A percentile compares a stretch with the other conserved stretches of the same genome.
phyloP scores from a whole-genome alignment of 2,888 invertebrate species.

The Latrodectus hesperus region DNA sequence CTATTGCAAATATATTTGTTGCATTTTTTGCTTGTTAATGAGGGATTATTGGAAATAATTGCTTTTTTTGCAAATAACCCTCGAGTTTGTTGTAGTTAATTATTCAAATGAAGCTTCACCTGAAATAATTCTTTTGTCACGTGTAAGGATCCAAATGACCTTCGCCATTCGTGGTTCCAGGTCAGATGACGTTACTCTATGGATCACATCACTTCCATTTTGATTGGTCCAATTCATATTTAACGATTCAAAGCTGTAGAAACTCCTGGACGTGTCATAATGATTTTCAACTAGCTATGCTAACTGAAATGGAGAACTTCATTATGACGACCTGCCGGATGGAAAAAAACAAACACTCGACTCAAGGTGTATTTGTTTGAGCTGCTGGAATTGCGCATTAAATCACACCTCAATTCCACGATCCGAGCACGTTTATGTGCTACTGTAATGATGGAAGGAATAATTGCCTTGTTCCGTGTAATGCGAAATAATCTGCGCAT shows the following conservation, averaged over 20 bases:
- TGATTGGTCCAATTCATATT: constrained; percentile 17
- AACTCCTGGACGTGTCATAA: constrained; percentile 17
- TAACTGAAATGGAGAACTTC: constrained; percentile 1
- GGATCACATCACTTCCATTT: background rate
- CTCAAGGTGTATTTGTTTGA: constrained; percentile 30
- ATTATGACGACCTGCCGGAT: background rate
- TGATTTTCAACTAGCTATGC: constrained; percentile 19
- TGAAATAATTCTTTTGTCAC: constrained; percentile 1
- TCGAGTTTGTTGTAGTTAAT: too few species aligned
- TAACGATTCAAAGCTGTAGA: constrained; percentile 38
- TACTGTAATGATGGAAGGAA: too few species aligned
- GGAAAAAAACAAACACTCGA: constrained; percentile 20
- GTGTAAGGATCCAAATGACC: background rate
- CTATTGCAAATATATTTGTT: too few species aligned
- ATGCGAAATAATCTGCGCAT: too few species aligned
- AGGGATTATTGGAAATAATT: too few species aligned
- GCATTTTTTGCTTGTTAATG: too few species aligned
- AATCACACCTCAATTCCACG: constrained; percentile 21
- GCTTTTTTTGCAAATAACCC: too few species aligned
- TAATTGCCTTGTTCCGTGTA: too few species aligned
- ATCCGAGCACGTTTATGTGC: background rate
- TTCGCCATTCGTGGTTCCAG: constrained; percentile 10
- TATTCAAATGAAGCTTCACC: background rate
- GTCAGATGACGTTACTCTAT: constrained; percentile 16
- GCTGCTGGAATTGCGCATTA: constrained; percentile 31